phyloP scores from a whole-genome alignment of 2,888 invertebrate species.

The Ectobius pallidus region DNA sequence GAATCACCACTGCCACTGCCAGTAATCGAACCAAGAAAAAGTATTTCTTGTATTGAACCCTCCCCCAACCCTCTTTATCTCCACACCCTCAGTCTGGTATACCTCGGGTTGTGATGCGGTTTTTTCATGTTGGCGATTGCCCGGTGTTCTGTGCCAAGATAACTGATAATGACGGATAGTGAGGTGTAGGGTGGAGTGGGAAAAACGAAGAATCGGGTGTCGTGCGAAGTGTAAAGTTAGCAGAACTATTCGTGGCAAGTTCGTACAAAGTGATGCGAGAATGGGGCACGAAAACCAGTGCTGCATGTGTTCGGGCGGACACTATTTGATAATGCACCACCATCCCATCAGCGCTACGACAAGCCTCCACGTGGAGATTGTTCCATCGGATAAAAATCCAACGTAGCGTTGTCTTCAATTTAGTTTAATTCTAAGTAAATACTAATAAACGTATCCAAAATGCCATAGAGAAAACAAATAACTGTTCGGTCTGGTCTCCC shows the following conservation, averaged over 20 bases:
- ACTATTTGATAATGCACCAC: background rate
- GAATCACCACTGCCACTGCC: background rate
- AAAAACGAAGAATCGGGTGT: no score
- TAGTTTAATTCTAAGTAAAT: background rate
- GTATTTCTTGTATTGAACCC: slow-evolving; percentile 10
- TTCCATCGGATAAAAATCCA: slow-evolving; percentile 32
- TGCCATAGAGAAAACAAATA: slow-evolving; percentile 8
- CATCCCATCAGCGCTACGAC: background rate
- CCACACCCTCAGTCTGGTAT: background rate
- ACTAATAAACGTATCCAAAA: background rate
- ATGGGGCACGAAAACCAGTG: background rate
- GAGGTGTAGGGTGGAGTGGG: background rate
- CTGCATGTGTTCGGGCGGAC: background rate
- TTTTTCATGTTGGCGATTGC: slow-evolving; percentile 14
- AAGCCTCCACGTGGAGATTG: slow-evolving; percentile 19
- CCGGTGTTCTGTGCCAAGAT: background rate
- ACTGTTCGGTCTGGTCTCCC: slow-evolving; percentile 1
- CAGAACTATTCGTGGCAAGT: no score
- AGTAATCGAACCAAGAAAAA: background rate
- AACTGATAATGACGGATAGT: background rate
- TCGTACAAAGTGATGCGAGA: slow-evolving; percentile 3
- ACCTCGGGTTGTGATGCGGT: slow-evolving; percentile 15
- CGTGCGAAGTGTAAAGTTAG: no score
- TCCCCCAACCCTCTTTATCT: background rate
- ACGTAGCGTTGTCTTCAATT: slow-evolving; percentile 30